Conservation (phyloP, 2,113 vertebrate genomes). For the Glareola pratincola region DNA sequence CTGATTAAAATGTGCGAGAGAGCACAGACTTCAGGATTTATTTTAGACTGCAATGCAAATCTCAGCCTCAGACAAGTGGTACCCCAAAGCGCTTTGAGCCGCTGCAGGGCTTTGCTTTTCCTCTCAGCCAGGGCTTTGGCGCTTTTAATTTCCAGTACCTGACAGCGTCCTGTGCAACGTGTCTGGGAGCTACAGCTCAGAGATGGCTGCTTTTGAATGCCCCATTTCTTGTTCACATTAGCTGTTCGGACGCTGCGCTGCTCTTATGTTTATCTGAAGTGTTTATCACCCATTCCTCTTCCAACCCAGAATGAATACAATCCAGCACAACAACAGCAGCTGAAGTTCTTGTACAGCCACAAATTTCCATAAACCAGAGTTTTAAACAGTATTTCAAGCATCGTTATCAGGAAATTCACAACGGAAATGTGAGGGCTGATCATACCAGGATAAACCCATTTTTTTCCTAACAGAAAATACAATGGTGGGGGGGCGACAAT, state of each 20-base stretch:
- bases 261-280: neutral
- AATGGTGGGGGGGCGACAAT: fast-evolving
- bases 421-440: neutral
- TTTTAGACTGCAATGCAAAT: neutral
- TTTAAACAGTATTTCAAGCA: neutral
- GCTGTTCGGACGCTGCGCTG: neutral
- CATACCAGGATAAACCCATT: neutral
- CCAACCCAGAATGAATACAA: neutral
- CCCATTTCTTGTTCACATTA: neutral
- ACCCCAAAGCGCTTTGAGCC: neutral
- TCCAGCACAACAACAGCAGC: neutral
- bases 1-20: neutral
- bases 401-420: neutral
- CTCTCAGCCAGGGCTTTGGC: neutral
- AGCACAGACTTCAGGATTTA: neutral
- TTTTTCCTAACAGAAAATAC: neutral
- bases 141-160: neutral
- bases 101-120: neutral
- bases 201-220: neutral
- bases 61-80: neutral
- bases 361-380: neutral
- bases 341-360: neutral
- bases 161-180: too few species aligned
- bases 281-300: neutral
- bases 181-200: neutral